Conservation (phyloP, 2,797 vertebrate species). For the Xenentodon cancila region DNA sequence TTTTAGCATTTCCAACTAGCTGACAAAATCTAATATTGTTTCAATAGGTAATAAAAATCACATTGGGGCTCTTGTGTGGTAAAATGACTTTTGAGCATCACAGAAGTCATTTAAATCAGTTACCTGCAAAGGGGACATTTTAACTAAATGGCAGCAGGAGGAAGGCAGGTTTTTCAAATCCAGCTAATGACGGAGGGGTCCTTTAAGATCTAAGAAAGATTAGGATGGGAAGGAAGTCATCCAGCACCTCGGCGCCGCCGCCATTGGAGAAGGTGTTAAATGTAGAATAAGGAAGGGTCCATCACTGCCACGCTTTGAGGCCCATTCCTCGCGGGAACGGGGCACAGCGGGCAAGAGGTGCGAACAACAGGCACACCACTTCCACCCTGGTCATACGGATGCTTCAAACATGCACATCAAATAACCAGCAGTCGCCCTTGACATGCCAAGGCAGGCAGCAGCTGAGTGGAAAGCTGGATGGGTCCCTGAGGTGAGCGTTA, state of each 20-base stretch:
- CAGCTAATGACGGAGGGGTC: conserved; percentile 43
- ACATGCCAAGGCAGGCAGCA: conserved; percentile 70
- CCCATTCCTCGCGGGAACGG: conserved; percentile 52
- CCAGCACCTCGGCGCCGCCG: conserved; percentile 35
- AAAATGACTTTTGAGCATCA: conserved; percentile 19
- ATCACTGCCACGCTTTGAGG: conserved; percentile 69
- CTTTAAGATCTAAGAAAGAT: conserved; percentile 54
- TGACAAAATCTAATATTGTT: not conserved
- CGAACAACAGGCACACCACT: conserved; percentile 69
- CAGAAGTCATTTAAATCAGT: conserved; percentile 25
- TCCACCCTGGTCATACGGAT: conserved; percentile 49
- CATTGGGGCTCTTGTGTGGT: conserved; percentile 1
- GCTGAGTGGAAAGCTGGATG: conserved; percentile 74
- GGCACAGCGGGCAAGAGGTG: conserved; percentile 53
- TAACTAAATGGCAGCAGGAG: conserved; percentile 39
- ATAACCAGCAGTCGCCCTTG: conserved; percentile 63
- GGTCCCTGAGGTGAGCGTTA: conserved; percentile 76
- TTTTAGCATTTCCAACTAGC: conserved; percentile 18
- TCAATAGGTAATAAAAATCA: not conserved
- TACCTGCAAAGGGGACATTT: conserved; percentile 31
- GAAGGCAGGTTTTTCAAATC: conserved; percentile 29
- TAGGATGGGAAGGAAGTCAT: conserved; percentile 39
- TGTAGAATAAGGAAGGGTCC: conserved; percentile 68
- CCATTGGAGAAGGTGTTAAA: conserved; percentile 66
- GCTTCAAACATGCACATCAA: conserved; percentile 78